Conservation (phyloP, 1,140 invertebrate genomes). For the Saccostrea echinata region DNA sequence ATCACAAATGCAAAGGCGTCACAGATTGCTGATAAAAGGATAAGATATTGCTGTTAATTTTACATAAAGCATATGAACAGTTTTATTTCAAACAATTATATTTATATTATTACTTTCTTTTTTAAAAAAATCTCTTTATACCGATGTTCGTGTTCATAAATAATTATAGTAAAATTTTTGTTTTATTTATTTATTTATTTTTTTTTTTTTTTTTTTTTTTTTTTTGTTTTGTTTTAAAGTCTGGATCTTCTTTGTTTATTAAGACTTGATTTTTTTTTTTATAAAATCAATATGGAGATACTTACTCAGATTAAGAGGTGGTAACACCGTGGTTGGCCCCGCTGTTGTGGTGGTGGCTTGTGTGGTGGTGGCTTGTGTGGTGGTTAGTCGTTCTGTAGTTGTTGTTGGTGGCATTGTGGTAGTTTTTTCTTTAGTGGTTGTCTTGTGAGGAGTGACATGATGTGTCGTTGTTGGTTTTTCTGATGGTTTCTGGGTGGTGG, state of each 20-base stretch:
- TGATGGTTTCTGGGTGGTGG: background rate
- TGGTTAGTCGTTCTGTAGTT: background rate
- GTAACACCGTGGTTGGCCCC: background rate
- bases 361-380: background rate
- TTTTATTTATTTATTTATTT: no score
- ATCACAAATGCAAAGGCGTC: slow-evolving; percentile 36
- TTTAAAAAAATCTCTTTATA: no score
- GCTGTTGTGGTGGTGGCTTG: background rate
- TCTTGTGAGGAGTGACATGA: background rate
- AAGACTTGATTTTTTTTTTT: no score
- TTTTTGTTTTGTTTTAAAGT: no score
- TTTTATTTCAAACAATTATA: no score
- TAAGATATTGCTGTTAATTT: no score
- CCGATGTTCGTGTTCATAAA: no score
- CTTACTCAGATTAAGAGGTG: slow-evolving; percentile 32
- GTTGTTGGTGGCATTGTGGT: background rate
- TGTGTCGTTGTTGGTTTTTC: background rate
- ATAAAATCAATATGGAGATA: background rate
- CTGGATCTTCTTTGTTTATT: no score
- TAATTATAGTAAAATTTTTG: no score
- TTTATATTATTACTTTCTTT: no score
- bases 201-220: no score
- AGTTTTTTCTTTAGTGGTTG: background rate
- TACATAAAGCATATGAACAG: no score
- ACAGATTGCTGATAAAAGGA: background rate